These are phyloP conservation scores for Caenorhabditis doughertyi DNA, from an alignment of 2,888 invertebrate species.

Conservation along the genomic window DNA sequence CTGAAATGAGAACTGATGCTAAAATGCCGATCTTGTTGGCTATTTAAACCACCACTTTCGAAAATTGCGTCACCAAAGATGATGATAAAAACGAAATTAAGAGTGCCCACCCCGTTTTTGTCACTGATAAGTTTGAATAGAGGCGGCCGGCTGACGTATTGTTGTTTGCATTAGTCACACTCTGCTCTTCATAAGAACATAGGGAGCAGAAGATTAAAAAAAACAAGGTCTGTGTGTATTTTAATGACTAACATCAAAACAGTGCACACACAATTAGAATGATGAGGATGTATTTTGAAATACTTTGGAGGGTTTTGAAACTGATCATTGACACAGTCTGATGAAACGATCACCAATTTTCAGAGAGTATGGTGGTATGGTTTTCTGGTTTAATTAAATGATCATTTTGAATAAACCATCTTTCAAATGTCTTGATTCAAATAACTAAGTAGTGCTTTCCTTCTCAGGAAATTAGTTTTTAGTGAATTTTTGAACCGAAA, in stretches of 20 bases:
- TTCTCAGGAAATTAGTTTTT: no score
- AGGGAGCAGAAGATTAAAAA: constrained; percentile 13
- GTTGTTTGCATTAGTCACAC: constrained; percentile 33
- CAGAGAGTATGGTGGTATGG: background rate
- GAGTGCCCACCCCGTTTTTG: constrained; percentile 27
- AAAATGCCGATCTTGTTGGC: constrained; percentile 2
- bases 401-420: background rate
- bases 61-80: constrained; percentile 22
- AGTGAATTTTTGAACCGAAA: no score
- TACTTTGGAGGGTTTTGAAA: background rate
- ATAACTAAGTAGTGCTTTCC: no score
- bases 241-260: background rate
- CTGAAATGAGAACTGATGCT: background rate
- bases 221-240: constrained; percentile 11
- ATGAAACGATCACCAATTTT: background rate
- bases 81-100: constrained; percentile 23
- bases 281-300: constrained; percentile 31
- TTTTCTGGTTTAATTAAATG: background rate
- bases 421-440: background rate
- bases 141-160: constrained; percentile 16
- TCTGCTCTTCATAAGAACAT: constrained; percentile 10
- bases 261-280: background rate
- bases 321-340: constrained; percentile 24
- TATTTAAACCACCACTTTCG: constrained; percentile 3
- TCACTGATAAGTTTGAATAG: constrained; percentile 40